These are phyloP conservation scores for Fulica atra DNA, from an alignment of 2,113 vertebrate genomes.

Conservation along the genomic window DNA sequence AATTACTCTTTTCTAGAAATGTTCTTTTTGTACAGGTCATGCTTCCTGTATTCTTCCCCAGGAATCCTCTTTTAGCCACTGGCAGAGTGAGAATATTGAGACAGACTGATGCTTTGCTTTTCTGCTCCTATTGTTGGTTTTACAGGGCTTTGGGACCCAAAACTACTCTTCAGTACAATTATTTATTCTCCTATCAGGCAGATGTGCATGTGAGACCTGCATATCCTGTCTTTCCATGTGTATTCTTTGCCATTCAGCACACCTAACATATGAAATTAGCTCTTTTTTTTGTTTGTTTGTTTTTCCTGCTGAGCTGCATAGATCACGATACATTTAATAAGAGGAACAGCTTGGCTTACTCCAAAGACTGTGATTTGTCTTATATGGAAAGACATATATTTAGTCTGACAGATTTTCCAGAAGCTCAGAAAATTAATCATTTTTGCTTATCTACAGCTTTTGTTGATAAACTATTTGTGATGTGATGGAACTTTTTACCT, in stretches of 20 bases:
- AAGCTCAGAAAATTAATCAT: neutral
- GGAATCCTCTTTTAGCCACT: neutral
- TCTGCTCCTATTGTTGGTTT: neutral
- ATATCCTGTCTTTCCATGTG: neutral
- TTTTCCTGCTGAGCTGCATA: neutral
- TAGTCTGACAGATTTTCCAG: neutral
- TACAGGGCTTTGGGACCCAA: neutral
- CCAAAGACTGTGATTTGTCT: neutral
- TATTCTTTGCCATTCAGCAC: neutral
- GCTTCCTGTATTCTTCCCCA: neutral
- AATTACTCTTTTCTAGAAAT: neutral
- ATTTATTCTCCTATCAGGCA: neutral
- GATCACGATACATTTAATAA: neutral
- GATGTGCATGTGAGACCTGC: fast-evolving
- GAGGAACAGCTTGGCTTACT: neutral
- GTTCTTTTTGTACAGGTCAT: neutral
- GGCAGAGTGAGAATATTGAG: neutral
- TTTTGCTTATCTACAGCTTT: neutral
- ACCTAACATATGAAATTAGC: neutral
- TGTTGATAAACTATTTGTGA: neutral
- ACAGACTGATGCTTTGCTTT: neutral
- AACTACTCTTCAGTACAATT: neutral
- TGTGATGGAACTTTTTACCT: neutral
- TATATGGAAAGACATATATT: neutral
- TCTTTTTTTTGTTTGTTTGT: too few species aligned